Percentiles rank a stretch among this genome's conserved stretches.
Evolutionary conservation across 2,113 vertebrate species (phyloP).

Genomic region (Sinocyclocheilus rhinocerous): DNA sequence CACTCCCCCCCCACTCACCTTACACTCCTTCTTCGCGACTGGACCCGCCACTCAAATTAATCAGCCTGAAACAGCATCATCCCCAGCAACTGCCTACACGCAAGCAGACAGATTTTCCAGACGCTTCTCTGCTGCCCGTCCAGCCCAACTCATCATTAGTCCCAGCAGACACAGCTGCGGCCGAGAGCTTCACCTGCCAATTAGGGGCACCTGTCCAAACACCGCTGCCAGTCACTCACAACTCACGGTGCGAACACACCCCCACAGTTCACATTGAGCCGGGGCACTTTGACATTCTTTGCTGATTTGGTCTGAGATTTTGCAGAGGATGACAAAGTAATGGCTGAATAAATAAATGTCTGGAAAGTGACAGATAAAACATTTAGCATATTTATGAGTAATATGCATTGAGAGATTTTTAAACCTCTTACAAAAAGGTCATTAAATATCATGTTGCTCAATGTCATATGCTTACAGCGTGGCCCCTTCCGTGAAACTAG

Average conservation of each 20-base stretch:
- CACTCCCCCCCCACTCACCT: neutral
- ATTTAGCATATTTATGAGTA: neutral
- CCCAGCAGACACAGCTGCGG: conserved; percentile 53
- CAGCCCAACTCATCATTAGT: conserved; percentile 39
- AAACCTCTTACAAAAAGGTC: neutral
- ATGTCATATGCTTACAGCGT: neutral
- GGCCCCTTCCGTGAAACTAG: neutral
- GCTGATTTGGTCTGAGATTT: conserved; percentile 1
- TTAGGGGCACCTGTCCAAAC: conserved; percentile 45
- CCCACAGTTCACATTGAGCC: conserved; percentile 3
- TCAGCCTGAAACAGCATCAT: conserved; percentile 49
- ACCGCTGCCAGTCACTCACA: conserved; percentile 13
- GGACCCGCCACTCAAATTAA: conserved; percentile 56
- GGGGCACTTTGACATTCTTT: conserved; percentile 27
- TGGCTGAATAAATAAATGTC: neutral
- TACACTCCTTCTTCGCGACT: neutral
- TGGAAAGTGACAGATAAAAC: neutral
- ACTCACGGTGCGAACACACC: neutral
- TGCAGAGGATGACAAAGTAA: neutral
- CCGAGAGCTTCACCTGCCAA: conserved; percentile 49
- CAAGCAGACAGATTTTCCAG: conserved; percentile 29
- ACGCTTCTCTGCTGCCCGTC: conserved; percentile 32
- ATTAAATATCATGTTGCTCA: neutral
- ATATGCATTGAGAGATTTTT: conserved; percentile 2
- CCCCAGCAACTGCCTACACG: conserved; percentile 22